Evolutionary conservation across 2,888 invertebrate species (phyloP).

Genomic region (Drosophila paucipuncta): DNA sequence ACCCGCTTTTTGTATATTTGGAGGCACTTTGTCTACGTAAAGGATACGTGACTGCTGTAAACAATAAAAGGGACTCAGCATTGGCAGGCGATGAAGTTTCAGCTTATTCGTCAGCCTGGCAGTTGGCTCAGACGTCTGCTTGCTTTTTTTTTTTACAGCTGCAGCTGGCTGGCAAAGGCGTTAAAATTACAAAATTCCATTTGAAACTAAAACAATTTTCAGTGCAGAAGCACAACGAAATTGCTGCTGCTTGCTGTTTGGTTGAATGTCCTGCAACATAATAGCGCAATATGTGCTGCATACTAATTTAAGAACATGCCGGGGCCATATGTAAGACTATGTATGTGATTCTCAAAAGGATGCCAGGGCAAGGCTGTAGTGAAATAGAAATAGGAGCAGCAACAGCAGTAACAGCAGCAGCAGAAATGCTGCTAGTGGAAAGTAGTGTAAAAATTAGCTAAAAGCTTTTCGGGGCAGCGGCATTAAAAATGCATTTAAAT

Average conservation of each 20-base stretch:
- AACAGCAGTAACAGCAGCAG: constrained; percentile 30
- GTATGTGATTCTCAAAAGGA: constrained; percentile 56
- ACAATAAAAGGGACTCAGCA: constrained; percentile 41
- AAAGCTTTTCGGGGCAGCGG: constrained; percentile 79
- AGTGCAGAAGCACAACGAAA: constrained; percentile 47
- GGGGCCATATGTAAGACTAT: constrained; percentile 10
- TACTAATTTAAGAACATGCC: constrained; percentile 69
- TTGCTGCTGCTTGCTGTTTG: constrained; percentile 47
- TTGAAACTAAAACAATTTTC: constrained; percentile 81
- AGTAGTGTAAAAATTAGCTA: constrained; percentile 82
- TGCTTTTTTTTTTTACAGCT: constrained; percentile 23
- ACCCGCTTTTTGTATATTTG: constrained; percentile 41
- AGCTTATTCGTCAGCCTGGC: constrained; percentile 63
- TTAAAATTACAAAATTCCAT: constrained; percentile 83
- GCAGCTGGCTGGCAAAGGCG: constrained; percentile 62
- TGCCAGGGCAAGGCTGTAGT: constrained; percentile 68
- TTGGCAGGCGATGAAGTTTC: constrained; percentile 60
- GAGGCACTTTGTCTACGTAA: constrained; percentile 65
- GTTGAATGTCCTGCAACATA: constrained; percentile 78
- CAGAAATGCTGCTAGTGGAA: constrained; percentile 35
- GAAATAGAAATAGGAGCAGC: constrained; percentile 30
- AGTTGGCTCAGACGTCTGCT: constrained; percentile 1
- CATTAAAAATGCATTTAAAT: constrained; percentile 83
- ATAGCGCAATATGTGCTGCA: constrained; percentile 79
- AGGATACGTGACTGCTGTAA: constrained; percentile 70